Base-by-base conservation (phyloP, 1,140 invertebrate genomes). In the Drosophila tristis region DNA sequence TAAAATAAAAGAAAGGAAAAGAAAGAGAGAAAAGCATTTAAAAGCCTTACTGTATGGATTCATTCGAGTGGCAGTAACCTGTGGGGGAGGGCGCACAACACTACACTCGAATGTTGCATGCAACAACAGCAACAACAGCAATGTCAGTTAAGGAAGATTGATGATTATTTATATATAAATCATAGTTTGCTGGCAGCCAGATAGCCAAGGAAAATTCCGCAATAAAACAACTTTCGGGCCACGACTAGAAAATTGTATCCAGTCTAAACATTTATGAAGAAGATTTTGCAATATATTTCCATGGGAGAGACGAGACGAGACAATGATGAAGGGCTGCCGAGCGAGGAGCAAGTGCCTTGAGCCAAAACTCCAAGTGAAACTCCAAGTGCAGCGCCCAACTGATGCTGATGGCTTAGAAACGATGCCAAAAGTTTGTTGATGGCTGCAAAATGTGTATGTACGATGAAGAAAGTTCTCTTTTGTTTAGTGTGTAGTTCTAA, bases 191-290 rank as follows among this genome's bases (percentile, higher is more conserved):
- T 50, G 42, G 68, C 43, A 16, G 31, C 5, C 29, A 45, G 6
- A 20, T 13, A 8, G 26, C 66, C 49, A 26, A 16, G 35, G 9
- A 23, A 56, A 15, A 25, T 31, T 23, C 68, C 25, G 31, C 71
- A 74, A 70, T 70, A 70, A 48, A 50, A 70, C 44, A 75, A 74
- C 47, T 66, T 74, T 75, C 53, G 25, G 66, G 61, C 74, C 68
- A 71, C 48, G 57, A 43, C 72, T 75, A 58, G 72, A 78, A 86
- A 86, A 87, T 89, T 86, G 78, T 82, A 86, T 86, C 82, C 87
- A 11, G 26, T 29, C 78, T 78, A 89, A 86, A 82, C 82, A 87
- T 86, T 86, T 86, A 87, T 87, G 70, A 86, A 87, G 66, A 58
- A 70, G 78, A 75, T 87, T 86, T 74, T 74, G 47, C 53, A 54